phyloP scores from a whole-genome alignment of 2,113 vertebrate genomes.

The Salminus brasiliensis region DNA sequence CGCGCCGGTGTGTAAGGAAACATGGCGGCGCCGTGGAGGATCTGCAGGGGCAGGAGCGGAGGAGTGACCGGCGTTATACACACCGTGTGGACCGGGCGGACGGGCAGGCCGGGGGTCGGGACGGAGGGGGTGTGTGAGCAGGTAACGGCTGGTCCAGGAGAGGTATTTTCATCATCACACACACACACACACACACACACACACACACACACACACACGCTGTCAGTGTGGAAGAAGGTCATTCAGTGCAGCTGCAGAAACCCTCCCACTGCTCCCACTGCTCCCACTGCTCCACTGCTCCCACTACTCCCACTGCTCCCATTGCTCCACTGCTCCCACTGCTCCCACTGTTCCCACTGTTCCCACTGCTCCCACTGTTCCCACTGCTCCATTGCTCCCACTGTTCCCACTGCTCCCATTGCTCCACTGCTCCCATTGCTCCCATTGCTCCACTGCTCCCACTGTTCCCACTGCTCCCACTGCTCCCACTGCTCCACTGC shows the following conservation, averaged over 20 bases:
- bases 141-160: background rate
- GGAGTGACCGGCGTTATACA: conserved; percentile 33
- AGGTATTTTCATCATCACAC: background rate
- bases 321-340: no score
- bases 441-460: no score
- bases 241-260: background rate
- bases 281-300: no score
- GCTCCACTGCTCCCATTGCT: no score
- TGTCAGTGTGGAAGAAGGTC: conserved; percentile 14
- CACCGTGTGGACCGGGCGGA: conserved; percentile 27
- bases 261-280: no score
- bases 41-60: conserved; percentile 54
- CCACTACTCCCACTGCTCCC: no score
- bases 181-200: background rate
- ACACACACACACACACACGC: background rate
- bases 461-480: no score
- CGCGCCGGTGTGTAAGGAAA: conserved; percentile 35
- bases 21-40: conserved; percentile 74
- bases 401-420: no score
- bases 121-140: background rate
- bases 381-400: no score
- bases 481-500: no score
- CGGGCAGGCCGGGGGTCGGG: background rate
- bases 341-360: no score
- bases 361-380: no score